Evolutionary conservation across 2,797 vertebrate species (phyloP).

Genomic region (Odontamblyopus lacepedii): DNA sequence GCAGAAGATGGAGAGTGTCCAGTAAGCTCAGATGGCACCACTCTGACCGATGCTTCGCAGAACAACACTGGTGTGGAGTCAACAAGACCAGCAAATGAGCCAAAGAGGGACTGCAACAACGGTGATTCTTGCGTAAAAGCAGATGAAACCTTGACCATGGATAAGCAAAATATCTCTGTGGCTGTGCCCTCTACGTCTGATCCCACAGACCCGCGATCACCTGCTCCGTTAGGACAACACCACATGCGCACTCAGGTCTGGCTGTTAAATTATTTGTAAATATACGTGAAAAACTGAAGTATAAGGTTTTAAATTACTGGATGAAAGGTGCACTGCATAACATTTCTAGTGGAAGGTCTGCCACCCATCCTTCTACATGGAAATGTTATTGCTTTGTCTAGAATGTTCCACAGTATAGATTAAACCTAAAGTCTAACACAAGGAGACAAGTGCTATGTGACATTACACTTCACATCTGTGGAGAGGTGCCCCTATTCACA

Average conservation of each 20-base stretch:
- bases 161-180: slow-evolving; percentile 23
- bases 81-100: slow-evolving; percentile 41
- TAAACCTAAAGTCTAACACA: too few species aligned
- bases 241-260: slow-evolving; percentile 84
- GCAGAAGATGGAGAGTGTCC: slow-evolving; percentile 55
- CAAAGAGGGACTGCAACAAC: slow-evolving; percentile 13
- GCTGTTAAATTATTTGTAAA: background rate
- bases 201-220: slow-evolving; percentile 46
- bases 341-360: background rate
- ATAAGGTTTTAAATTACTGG: background rate
- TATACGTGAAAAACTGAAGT: background rate
- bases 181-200: slow-evolving; percentile 38
- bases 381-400: background rate
- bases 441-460: too few species aligned
- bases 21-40: slow-evolving; percentile 37
- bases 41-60: slow-evolving; percentile 32
- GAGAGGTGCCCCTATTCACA: too few species aligned
- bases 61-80: slow-evolving; percentile 44
- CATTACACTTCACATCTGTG: too few species aligned
- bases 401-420: background rate
- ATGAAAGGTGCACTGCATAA: background rate
- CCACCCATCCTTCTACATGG: background rate
- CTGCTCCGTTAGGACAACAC: slow-evolving; percentile 67
- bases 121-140: slow-evolving; percentile 6
- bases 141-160: background rate